Evolutionary conservation across 2,113 vertebrate genomes (phyloP), one percentile per base, ranked within the genome.

Genomic region (Piprites chloris): DNA sequence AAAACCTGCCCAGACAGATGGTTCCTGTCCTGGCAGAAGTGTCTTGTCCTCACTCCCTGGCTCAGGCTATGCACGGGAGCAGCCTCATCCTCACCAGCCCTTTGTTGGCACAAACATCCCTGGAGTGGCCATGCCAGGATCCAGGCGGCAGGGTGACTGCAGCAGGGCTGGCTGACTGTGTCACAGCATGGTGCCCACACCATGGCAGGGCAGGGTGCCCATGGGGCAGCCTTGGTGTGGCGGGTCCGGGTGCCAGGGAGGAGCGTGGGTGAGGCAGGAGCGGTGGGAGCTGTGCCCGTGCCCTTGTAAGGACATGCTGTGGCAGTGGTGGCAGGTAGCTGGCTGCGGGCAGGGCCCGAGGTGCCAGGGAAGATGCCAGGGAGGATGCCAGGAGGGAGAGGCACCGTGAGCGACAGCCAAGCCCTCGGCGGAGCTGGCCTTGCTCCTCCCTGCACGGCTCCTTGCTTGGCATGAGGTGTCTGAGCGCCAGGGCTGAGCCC

Each of bases 241-340:
- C 12, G 0, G 79, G 26, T 59, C 79, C 14, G 2, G 53, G 58
- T 21, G 81, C 68, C 5, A 0, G 44, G 81, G 44, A 79, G 56
- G 71, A 68, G 67, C 6, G 0, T 2, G 4, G 69, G 37, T 3
- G 2, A 61, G 65, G 37, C 32, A 11, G 62, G 61, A 10, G 33
- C 2, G 3, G 62, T 0, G 30, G 92, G 90, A 94, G 69, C 81
- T 0, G 26, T 93, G 92, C 81, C 90, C 28, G 52, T 95, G 94
- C 35, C 96, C 93, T 95, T 95, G 91, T 95, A 95, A 90, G 93
- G 96, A 33, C 71, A 95, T 87, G 78, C 52, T 9, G 82, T 1
- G 87, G 82, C 69, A 68, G 26, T 3, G 72, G 4, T 14, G 76
- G 61, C 61, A 77, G 86, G 95, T 82, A 55, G 76, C 47, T 1